A percentile compares a stretch with the other conserved stretches of the same genome.
phyloP scores from a whole-genome alignment of 2,888 invertebrate genomes.

The Caenorhabditis zanzibari region DNA sequence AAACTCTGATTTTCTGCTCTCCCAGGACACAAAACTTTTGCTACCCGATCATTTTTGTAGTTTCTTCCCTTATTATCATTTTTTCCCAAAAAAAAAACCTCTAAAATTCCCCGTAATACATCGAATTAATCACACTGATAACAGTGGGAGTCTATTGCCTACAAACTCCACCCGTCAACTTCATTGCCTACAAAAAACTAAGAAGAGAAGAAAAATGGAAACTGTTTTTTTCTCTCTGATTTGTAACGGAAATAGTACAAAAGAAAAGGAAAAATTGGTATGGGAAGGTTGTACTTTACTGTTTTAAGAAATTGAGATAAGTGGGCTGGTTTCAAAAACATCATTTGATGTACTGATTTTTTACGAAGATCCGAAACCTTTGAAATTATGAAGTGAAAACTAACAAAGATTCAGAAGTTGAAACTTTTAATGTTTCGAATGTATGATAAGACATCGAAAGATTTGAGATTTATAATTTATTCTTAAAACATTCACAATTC shows the following conservation, averaged over 20 bases:
- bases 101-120: not conserved
- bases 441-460: no score
- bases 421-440: no score
- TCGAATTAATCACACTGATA: constrained; percentile 5
- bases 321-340: no score
- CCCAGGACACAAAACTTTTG: not conserved
- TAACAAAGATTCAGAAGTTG: no score
- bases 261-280: not conserved
- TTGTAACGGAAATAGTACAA: not conserved
- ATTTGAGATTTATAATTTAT: no score
- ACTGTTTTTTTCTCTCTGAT: not conserved
- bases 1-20: no score
- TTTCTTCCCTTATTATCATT: not conserved
- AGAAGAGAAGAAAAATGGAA: not conserved
- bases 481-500: no score
- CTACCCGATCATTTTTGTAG: not conserved
- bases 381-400: no score
- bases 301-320: no score
- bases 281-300: no score
- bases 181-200: constrained; percentile 18
- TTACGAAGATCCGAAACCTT: no score
- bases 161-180: constrained; percentile 22
- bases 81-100: not conserved
- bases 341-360: no score
- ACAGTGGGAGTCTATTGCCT: not conserved